phyloP scores from a whole-genome alignment of 2,888 invertebrate species.

The Ditula angustiorana region DNA sequence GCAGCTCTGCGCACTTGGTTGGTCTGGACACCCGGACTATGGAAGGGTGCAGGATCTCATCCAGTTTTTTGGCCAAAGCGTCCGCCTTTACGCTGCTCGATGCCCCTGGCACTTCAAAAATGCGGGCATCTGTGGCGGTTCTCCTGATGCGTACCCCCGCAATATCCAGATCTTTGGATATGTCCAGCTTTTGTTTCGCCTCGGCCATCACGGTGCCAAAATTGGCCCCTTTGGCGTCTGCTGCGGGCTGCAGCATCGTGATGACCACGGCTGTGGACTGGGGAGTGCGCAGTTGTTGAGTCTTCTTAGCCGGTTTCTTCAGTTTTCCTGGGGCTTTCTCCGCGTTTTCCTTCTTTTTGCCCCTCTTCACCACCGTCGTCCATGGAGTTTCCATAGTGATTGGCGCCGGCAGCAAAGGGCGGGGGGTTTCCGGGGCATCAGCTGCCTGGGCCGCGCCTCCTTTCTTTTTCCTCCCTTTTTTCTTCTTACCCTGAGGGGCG shows the following conservation, averaged over 20 bases:
- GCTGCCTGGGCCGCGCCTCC: no score
- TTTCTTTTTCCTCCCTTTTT: no score
- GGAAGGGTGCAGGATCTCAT: not conserved
- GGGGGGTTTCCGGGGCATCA: no score
- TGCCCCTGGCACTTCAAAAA: not conserved
- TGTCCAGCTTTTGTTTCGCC: not conserved
- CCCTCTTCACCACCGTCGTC: no score
- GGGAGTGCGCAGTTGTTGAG: no score
- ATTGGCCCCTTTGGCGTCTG: not conserved
- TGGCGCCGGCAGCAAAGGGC: no score
- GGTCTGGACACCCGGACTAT: not conserved
- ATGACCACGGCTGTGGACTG: no score
- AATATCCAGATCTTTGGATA: not conserved
- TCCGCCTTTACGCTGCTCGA: not conserved
- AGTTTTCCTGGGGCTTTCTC: no score
- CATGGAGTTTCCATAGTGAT: no score
- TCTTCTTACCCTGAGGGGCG: no score
- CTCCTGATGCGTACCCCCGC: not conserved
- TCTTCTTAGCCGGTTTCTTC: no score
- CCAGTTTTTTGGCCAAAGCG: not conserved
- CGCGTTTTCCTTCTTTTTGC: no score
- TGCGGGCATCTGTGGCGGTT: not conserved
- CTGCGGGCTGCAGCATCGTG: not conserved
- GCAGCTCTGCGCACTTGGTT: not conserved
- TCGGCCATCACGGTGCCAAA: not conserved